These are phyloP conservation scores for Vanessa tameamea DNA, from an alignment of 1,140 invertebrate species.

Conservation along the genomic window DNA sequence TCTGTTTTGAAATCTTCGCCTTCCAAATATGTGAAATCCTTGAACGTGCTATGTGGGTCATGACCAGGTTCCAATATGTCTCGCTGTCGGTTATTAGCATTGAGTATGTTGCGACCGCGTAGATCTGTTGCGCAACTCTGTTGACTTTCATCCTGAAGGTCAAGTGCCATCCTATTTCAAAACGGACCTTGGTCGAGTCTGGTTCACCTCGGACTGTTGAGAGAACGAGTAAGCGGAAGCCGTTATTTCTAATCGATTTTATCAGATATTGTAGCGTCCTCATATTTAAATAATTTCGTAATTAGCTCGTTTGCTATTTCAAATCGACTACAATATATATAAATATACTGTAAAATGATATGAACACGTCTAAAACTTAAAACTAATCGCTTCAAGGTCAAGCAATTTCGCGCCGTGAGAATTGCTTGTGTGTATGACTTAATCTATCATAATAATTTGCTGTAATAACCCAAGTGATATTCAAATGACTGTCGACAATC, in stretches of 20 bases:
- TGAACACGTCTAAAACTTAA: constrained; percentile 36
- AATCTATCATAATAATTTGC: constrained; percentile 75
- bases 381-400: constrained; percentile 66
- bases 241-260: constrained; percentile 60
- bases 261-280: constrained; percentile 37
- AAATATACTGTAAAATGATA: constrained; percentile 9
- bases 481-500: constrained; percentile 78
- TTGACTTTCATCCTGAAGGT: constrained; percentile 81
- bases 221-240: constrained; percentile 70
- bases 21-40: constrained; percentile 81
- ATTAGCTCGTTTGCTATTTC: background rate
- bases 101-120: constrained; percentile 61
- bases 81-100: constrained; percentile 74
- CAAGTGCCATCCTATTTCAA: constrained; percentile 81
- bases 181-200: constrained; percentile 75
- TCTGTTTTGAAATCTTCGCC: constrained; percentile 76
- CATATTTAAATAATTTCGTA: background rate
- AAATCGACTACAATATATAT: constrained; percentile 17
- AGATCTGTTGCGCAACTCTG: constrained; percentile 74
- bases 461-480: constrained; percentile 75
- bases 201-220: constrained; percentile 69
- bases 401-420: constrained; percentile 73
- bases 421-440: constrained; percentile 71
- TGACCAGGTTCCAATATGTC: constrained; percentile 76
- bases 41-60: constrained; percentile 77